A percentile compares a stretch with the other conserved stretches of the same genome.
phyloP scores from a whole-genome alignment of 2,888 invertebrate species.

The Athrips mouffetella region DNA sequence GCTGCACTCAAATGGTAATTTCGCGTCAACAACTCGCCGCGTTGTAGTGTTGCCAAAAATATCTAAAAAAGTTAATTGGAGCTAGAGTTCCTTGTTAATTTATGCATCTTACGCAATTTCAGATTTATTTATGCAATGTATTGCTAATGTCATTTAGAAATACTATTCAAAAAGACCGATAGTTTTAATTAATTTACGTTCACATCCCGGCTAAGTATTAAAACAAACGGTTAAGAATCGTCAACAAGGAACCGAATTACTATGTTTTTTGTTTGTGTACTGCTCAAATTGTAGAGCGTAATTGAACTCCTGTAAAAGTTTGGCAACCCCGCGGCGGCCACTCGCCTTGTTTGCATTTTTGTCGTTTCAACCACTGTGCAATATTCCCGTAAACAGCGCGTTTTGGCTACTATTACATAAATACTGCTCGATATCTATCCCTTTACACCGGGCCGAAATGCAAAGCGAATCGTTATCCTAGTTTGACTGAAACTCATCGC shows the following conservation, averaged over 20 bases:
- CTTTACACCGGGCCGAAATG: conserved; percentile 23
- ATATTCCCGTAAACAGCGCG: conserved; percentile 22
- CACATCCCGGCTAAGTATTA: too few species aligned
- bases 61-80: not conserved
- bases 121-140: too few species aligned
- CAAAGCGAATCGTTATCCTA: conserved; percentile 4
- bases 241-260: too few species aligned
- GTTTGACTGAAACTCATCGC: not conserved
- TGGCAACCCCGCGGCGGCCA: conserved; percentile 3
- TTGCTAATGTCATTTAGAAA: too few species aligned
- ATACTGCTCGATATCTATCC: conserved; percentile 32
- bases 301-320: conserved; percentile 20
- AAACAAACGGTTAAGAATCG: too few species aligned
- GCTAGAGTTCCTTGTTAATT: too few species aligned
- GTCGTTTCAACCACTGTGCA: conserved; percentile 47
- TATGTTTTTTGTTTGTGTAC: too few species aligned
- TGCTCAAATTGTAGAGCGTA: not conserved
- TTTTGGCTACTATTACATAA: conserved; percentile 36
- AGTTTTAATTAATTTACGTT: too few species aligned
- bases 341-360: conserved; percentile 65
- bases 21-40: conserved; percentile 61
- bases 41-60: conserved; percentile 12
- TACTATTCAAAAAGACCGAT: too few species aligned
- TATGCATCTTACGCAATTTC: too few species aligned
- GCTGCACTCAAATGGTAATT: conserved; percentile 66